phyloP scores from a whole-genome alignment of 2,113 vertebrate species.

The Zapus hudsonius region DNA sequence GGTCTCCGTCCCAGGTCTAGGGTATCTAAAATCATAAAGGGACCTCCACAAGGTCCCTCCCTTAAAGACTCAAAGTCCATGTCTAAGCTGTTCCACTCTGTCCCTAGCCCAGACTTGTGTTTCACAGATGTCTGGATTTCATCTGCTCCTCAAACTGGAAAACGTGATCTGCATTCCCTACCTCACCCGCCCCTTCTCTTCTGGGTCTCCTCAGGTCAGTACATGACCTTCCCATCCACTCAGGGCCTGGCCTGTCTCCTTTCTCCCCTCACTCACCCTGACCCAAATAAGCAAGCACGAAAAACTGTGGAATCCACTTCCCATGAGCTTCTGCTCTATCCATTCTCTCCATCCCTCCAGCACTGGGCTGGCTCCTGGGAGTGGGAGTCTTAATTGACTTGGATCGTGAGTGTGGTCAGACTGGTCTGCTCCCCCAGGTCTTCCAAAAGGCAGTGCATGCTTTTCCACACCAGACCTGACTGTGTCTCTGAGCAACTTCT shows the following conservation, averaged over 20 bases:
- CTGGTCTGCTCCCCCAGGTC: neutral
- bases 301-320: neutral
- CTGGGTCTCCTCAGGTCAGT: neutral
- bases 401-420: neutral
- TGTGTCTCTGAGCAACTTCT: neutral
- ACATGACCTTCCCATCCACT: neutral
- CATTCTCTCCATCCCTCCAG: neutral
- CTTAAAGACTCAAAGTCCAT: neutral
- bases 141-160: neutral
- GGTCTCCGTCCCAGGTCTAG: neutral
- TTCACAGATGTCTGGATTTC: neutral
- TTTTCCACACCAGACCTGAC: neutral
- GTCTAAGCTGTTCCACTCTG: neutral
- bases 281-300: neutral
- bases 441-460: neutral
- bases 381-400: neutral
- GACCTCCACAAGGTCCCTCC: neutral
- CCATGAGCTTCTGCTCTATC: neutral
- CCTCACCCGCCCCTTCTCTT: neutral
- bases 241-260: neutral
- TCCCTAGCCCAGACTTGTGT: neutral
- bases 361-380: neutral
- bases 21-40: neutral
- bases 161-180: neutral
- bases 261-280: neutral